These are phyloP conservation scores for Griposia aprilina DNA, from an alignment of 2,888 invertebrate species.

Conservation along the genomic window DNA sequence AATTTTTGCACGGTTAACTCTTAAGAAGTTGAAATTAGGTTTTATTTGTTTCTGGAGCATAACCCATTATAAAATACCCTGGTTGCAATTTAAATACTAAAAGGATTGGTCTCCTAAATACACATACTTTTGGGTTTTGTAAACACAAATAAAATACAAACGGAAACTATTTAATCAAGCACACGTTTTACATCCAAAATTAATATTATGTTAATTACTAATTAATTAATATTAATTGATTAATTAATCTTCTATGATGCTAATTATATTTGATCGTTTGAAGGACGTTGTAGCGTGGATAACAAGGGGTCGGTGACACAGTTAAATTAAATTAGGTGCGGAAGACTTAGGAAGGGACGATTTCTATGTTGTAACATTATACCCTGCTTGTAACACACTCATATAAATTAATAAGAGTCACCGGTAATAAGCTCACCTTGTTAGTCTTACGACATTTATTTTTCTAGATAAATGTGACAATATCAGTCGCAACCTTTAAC, in stretches of 20 bases:
- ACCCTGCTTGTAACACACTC: slow-evolving; percentile 33
- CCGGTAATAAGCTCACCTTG: slow-evolving; percentile 41
- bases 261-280: slow-evolving; percentile 27
- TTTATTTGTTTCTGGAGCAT: not conserved
- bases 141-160: not conserved
- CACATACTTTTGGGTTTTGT: not conserved
- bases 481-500: slow-evolving; percentile 17
- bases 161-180: not conserved
- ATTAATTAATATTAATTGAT: too few relatives aligned
- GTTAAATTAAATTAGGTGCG: slow-evolving; percentile 22
- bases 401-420: slow-evolving; percentile 51
- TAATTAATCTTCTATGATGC: not conserved
- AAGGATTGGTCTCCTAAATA: not conserved
- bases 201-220: slow-evolving; percentile 9
- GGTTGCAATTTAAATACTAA: not conserved
- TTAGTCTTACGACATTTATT: slow-evolving; percentile 44
- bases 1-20: not conserved
- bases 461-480: slow-evolving; percentile 33
- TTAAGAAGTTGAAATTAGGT: not conserved
- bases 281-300: not conserved
- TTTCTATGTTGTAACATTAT: slow-evolving; percentile 38
- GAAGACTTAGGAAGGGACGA: slow-evolving; percentile 13
- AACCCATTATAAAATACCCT: not conserved
- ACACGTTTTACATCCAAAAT: not conserved
- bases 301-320: slow-evolving; percentile 4